Conservation (phyloP, 2,113 vertebrate species). For the Upupa epops region DNA sequence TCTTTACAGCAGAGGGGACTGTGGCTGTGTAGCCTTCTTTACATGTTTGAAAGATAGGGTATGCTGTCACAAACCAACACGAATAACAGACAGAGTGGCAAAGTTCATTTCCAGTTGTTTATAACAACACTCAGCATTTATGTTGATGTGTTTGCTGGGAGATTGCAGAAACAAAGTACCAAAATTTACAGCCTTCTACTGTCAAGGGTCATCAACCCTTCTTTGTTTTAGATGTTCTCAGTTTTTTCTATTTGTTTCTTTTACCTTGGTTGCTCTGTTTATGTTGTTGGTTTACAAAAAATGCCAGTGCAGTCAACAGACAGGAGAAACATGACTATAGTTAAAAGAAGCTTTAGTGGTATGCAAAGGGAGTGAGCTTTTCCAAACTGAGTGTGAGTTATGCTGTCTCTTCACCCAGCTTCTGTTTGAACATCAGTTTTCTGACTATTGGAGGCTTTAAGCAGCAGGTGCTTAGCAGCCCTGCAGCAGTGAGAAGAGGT, state of each 20-base stretch:
- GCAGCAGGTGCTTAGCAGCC: background rate
- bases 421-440: background rate
- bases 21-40: background rate
- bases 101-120: conserved; percentile 6
- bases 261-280: background rate
- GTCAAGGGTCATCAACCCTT: background rate
- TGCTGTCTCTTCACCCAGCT: background rate
- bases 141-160: background rate
- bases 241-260: background rate
- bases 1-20: background rate
- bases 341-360: background rate
- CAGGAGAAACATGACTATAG: background rate
- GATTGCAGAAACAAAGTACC: background rate
- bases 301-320: background rate
- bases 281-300: background rate
- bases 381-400: background rate
- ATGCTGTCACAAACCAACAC: background rate
- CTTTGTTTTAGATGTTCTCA: background rate
- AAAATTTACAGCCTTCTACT: background rate
- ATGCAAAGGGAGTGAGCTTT: background rate
- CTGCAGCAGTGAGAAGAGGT: background rate
- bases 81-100: background rate
- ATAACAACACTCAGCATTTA: background rate
- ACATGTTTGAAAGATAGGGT: background rate
- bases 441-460: background rate